Evolutionary conservation across 1,140 invertebrate genomes (phyloP), one percentile per base, ranked within the genome.

Genomic region (Zaprionus camerounensis): DNA sequence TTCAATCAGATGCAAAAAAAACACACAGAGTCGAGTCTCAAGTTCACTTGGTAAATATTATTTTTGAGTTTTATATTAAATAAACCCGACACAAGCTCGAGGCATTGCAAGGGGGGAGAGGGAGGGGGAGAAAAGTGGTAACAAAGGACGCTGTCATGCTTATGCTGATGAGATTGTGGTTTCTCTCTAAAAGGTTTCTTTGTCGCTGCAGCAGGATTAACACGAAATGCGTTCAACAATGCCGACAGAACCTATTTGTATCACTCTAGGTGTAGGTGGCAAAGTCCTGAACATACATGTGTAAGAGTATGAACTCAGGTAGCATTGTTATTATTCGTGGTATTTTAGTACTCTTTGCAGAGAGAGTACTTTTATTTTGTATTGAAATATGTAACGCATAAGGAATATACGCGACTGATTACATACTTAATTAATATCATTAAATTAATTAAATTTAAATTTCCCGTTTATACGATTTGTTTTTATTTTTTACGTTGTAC

Each of bases 21-120:
- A 46, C 31, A 46, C 22, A 5, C 12, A 13, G 36, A 38, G 41
- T n/a, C 41, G 41, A 24, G 46, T 51, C 46, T 24, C 12, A 56
- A 67, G 76, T 77, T 81, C 69, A 68, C 62, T 61, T 34, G 28
- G 61, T n/a, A 84, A 80, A 78, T 71, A 80, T 84, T 73, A 38
- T 57, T 63, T 62, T 66, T 36, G 31, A 66, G 67, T 59, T 44
- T 26, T 61, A 58, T 78, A 71, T 77, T 74, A 65, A 78, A 75
- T 70, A 69, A 58, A 31, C 56, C 12, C n/a, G 31, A 44, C 6
- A 46, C n/a, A n/a, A n/a, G 12, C 6, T 17, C 1, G 2, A 55
- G n/a, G 34, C 26, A 3, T 7, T 2, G 26, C n/a, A 24, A 0
- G 31, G 0, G 9, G 9, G 24, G 24, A 5, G 2, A 5, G 9